Base-by-base conservation (phyloP, 2,888 invertebrate genomes). In the Hemithea aestivaria region DNA sequence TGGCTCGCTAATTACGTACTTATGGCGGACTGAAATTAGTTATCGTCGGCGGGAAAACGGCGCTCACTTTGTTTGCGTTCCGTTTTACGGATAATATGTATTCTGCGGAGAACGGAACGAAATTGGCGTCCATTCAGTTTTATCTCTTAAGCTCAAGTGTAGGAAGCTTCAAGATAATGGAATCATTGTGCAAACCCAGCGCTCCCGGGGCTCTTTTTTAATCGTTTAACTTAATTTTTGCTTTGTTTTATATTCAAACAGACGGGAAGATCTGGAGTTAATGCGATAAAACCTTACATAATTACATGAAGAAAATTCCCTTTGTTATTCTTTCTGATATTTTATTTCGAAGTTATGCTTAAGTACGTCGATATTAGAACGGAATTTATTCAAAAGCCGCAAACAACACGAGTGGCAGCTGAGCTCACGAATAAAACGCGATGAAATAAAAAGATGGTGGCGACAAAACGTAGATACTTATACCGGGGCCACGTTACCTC, bases 1-100 rank as follows among this genome's bases (percentile, higher is more conserved):
- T 74, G 84, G 85, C 81, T 73, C 83, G 85, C 87, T 87, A 87
- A 87, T 85, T 85, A 87, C 83, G 81, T 84, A 87, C 87, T 87
- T 87, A 87, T 82, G 83, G 85, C 81, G 77, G 83, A 77, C 84
- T 76, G 84, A 84, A 85, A 87, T 85, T 87, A 87, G 84, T 87
- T 87, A 87, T 87, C 83, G 85, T 76, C 74, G 79, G 77, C 77
- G 73, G 77, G 76, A 72, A 77, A 81, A 75, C 82, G 83, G 81
- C 82, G 81, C 65, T 82, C 82, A 78, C 81, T 84, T 84, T 85
- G 83, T 85, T 84, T 84, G 83, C 82, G 75, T 83, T 81, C 81
- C 83, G 80, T 83, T 83, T 84, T 81, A 83, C 81, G 77, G 81
- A 80, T 80, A 81, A 80, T 81, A 73, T 76, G 77, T 80, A 78